These are phyloP conservation scores for Sander lucioperca DNA, from an alignment of 2,113 vertebrate species.

Conservation along the genomic window DNA sequence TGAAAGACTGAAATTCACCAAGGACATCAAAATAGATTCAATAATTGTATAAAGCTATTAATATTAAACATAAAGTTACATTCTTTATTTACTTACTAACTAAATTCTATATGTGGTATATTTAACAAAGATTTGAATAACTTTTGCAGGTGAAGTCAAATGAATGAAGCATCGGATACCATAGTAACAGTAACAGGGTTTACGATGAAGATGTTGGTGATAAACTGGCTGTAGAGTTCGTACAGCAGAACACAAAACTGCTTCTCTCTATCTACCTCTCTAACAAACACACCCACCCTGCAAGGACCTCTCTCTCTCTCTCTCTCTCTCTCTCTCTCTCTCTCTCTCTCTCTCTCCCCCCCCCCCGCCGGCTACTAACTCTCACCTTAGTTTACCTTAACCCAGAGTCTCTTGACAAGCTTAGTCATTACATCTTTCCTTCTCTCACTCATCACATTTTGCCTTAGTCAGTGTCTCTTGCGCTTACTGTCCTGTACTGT, in stretches of 20 bases:
- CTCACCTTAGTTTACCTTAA: constrained; percentile 69
- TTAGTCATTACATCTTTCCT: constrained; percentile 47
- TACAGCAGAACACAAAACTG: constrained; percentile 36
- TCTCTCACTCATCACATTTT: constrained; percentile 51
- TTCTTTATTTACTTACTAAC: background rate
- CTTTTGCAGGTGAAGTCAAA: background rate
- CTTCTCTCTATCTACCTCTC: background rate
- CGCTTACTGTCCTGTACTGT: constrained; percentile 9
- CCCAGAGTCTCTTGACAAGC: constrained; percentile 40
- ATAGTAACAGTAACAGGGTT: background rate
- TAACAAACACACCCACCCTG: background rate
- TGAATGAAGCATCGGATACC: background rate
- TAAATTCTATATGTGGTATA: background rate
- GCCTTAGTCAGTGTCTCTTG: constrained; percentile 35
- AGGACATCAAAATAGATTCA: background rate
- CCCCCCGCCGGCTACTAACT: constrained; percentile 45
- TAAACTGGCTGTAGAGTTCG: constrained; percentile 18
- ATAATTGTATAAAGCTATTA: too few species aligned
- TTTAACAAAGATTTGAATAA: background rate
- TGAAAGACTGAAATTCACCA: background rate
- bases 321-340: background rate
- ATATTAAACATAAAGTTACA: background rate
- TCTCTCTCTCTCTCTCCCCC: constrained; percentile 2
- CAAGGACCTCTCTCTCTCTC: background rate
- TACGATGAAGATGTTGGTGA: background rate